phyloP scores from a whole-genome alignment of 2,797 vertebrate genomes.

The Anas acuta region DNA sequence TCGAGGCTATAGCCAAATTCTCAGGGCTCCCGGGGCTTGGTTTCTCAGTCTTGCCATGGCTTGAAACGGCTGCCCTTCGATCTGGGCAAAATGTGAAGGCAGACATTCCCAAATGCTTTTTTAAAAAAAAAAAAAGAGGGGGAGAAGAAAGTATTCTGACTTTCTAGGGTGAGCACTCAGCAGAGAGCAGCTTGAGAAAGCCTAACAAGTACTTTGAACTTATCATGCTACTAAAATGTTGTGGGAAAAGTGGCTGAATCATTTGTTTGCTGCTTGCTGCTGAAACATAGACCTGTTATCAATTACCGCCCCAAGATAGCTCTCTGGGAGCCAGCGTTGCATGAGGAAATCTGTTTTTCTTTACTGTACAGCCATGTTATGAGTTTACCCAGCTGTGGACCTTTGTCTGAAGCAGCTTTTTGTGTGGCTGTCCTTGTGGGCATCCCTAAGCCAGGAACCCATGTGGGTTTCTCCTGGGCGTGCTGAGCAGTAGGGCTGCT shows the following conservation, averaged over 20 bases:
- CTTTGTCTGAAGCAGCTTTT: background rate
- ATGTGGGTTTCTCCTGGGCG: background rate
- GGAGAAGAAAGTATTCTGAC: accelerated
- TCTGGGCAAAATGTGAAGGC: background rate
- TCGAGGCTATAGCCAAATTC: background rate
- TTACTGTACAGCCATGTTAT: background rate
- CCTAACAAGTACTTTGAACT: slow-evolving; percentile 2
- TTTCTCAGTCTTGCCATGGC: background rate
- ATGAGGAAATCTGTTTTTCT: slow-evolving; percentile 2
- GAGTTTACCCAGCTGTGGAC: background rate
- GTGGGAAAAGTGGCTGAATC: slow-evolving; percentile 2
- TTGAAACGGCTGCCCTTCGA: background rate
- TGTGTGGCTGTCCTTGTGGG: background rate
- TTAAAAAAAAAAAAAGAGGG: background rate
- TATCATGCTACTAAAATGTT: background rate
- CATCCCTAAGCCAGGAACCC: background rate
- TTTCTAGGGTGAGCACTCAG: accelerated
- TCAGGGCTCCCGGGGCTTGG: background rate
- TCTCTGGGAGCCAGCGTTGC: background rate
- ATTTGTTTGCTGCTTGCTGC: slow-evolving; percentile 17
- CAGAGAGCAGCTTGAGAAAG: background rate
- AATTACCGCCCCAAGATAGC: slow-evolving; percentile 5
- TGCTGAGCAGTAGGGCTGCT: background rate
- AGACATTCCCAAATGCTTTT: background rate
- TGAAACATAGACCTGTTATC: slow-evolving; percentile 2